A percentile compares a stretch with the other conserved stretches of the same genome.
phyloP scores from a whole-genome alignment of 2,888 invertebrate genomes.

The Diarsia rubi region DNA sequence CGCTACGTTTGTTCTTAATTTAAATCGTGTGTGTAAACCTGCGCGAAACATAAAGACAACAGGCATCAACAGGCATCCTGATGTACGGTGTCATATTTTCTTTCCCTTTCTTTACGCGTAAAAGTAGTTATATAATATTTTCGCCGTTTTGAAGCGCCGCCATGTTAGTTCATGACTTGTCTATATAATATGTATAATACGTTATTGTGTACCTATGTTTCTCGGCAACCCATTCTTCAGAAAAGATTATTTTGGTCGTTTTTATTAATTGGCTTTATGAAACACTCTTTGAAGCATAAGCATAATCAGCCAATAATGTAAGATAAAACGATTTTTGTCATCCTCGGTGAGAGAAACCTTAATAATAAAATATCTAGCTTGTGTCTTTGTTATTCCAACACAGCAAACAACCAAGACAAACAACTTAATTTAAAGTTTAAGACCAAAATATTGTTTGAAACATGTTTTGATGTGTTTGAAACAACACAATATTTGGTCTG shows the following conservation, averaged over 20 bases:
- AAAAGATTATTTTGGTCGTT: background rate
- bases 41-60: no score
- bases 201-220: background rate
- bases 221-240: background rate
- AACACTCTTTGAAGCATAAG: background rate
- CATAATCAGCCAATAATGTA: no score
- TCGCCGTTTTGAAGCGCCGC: no score
- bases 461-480: conserved; percentile 8
- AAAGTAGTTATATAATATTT: no score
- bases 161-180: no score
- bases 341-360: background rate
- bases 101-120: no score
- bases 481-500: conserved; percentile 22
- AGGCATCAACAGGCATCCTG: no score
- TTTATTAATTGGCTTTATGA: background rate
- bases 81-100: no score
- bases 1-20: no score
- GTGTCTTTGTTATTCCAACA: background rate
- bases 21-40: no score
- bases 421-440: background rate
- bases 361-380: background rate
- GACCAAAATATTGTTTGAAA: background rate
- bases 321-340: background rate
- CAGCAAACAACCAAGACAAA: background rate
- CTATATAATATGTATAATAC: no score